These are phyloP conservation scores for Pseudomyrmex flavicornis DNA, from an alignment of 1,140 invertebrate genomes.

Conservation along the genomic window DNA sequence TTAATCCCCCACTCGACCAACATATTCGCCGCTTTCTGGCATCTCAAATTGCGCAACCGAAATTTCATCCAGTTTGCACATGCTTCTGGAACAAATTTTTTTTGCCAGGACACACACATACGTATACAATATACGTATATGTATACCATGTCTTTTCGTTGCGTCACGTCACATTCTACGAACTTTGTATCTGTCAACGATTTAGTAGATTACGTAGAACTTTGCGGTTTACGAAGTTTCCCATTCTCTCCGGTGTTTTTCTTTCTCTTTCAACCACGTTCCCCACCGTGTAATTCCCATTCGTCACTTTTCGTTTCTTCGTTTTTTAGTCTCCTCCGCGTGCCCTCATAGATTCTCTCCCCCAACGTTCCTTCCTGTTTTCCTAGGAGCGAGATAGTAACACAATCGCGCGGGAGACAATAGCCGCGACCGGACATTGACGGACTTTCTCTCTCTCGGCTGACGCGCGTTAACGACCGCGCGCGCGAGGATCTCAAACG, in stretches of 20 bases:
- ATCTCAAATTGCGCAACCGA: slow-evolving; percentile 71
- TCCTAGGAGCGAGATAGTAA: slow-evolving; percentile 3
- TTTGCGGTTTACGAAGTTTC: too few relatives aligned
- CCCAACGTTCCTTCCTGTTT: slow-evolving; percentile 10
- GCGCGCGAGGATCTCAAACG: background rate
- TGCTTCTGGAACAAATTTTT: too few relatives aligned
- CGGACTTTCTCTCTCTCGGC: slow-evolving; percentile 2
- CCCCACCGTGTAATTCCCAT: background rate
- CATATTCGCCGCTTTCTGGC: slow-evolving; percentile 57
- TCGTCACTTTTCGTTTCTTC: background rate
- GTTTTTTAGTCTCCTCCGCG: background rate
- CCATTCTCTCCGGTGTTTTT: too few relatives aligned
- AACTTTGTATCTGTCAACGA: too few relatives aligned
- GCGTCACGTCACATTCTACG: too few relatives aligned
- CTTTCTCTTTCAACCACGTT: background rate
- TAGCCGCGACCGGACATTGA: slow-evolving; percentile 41
- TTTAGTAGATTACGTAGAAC: too few relatives aligned
- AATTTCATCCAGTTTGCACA: slow-evolving; percentile 63
- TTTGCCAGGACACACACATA: too few relatives aligned
- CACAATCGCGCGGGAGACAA: slow-evolving; percentile 33
- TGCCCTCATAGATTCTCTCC: background rate
- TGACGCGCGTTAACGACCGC: slow-evolving; percentile 28
- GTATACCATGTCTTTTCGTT: too few relatives aligned
- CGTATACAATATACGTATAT: too few relatives aligned
- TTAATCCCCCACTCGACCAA: slow-evolving; percentile 72